Percentiles rank a stretch among this genome's conserved stretches.
These are phyloP conservation scores for Sebastes reedi DNA, from an alignment of 2,797 vertebrate genomes.

Conservation along the genomic window DNA sequence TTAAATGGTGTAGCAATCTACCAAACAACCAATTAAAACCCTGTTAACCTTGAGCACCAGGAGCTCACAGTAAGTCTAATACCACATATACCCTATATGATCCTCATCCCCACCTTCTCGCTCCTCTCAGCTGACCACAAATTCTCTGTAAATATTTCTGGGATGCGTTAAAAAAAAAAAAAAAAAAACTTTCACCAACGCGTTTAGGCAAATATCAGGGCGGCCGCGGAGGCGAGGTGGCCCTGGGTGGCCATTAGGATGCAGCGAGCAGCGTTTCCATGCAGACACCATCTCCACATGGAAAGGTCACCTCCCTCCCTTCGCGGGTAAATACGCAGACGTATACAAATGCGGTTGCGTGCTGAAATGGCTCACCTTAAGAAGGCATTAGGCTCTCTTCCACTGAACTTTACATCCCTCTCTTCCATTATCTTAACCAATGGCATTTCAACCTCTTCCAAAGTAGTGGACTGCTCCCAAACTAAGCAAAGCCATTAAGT, in stretches of 20 bases:
- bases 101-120: not conserved
- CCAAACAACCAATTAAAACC: not conserved
- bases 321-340: constrained; percentile 84
- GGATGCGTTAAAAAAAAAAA: constrained; percentile 49
- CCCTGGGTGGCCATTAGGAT: constrained; percentile 87
- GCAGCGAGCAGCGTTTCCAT: constrained; percentile 78
- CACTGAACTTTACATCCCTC: constrained; percentile 78
- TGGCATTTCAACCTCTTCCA: constrained; percentile 74
- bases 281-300: constrained; percentile 83
- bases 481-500: constrained; percentile 45
- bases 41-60: not conserved
- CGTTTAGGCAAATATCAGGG: constrained; percentile 87
- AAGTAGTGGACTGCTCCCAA: constrained; percentile 55
- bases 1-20: not conserved
- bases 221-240: constrained; percentile 74
- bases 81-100: not conserved
- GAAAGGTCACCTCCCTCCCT: constrained; percentile 86
- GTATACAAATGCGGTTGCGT: constrained; percentile 83
- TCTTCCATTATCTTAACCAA: constrained; percentile 76
- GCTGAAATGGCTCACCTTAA: constrained; percentile 85
- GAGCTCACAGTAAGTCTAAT: not conserved
- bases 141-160: constrained; percentile 76
- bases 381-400: constrained; percentile 81
- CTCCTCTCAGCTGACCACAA: constrained; percentile 59
- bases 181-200: constrained; percentile 65